Conservation (phyloP, 2,113 vertebrate genomes). For the Gadus macrocephalus region DNA sequence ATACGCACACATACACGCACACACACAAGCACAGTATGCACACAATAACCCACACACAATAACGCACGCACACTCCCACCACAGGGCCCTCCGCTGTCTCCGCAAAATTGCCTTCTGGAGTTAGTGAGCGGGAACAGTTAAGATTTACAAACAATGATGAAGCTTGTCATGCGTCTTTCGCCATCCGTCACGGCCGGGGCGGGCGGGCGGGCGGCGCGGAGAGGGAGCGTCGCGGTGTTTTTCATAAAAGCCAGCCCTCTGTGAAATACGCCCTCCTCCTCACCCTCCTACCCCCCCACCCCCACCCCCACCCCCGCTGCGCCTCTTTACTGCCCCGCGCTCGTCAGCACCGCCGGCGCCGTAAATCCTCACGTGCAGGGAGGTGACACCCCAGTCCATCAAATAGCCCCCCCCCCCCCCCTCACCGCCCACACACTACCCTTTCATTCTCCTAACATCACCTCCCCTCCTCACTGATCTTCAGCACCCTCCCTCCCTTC, state of each 20-base stretch:
- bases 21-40: not conserved
- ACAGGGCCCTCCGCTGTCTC: slow-evolving; percentile 83
- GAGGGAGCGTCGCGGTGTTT: slow-evolving; percentile 95
- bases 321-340: slow-evolving; percentile 98
- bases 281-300: not conserved
- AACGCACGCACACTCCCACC: slow-evolving; percentile 16
- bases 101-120: slow-evolving; percentile 99
- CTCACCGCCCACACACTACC: slow-evolving; percentile 18
- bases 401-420: slow-evolving; percentile 59
- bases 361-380: slow-evolving; percentile 91
- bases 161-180: slow-evolving; percentile 99
- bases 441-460: slow-evolving; percentile 34
- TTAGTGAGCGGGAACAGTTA: slow-evolving; percentile 99
- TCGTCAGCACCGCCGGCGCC: slow-evolving; percentile 94
- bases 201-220: slow-evolving; percentile 86
- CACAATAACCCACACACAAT: not conserved
- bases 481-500: slow-evolving; percentile 16
- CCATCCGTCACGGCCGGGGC: slow-evolving; percentile 95
- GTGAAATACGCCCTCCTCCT: slow-evolving; percentile 90
- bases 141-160: slow-evolving; percentile 99
- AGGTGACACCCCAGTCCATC: slow-evolving; percentile 99
- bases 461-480: slow-evolving; percentile 12
- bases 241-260: slow-evolving; percentile 99
- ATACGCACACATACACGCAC: not conserved
- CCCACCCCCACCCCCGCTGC: slow-evolving; percentile 71